A percentile compares a stretch with the other conserved stretches of the same genome.
phyloP scores from a whole-genome alignment of 2,797 vertebrate genomes.

The Channallabes apus region DNA sequence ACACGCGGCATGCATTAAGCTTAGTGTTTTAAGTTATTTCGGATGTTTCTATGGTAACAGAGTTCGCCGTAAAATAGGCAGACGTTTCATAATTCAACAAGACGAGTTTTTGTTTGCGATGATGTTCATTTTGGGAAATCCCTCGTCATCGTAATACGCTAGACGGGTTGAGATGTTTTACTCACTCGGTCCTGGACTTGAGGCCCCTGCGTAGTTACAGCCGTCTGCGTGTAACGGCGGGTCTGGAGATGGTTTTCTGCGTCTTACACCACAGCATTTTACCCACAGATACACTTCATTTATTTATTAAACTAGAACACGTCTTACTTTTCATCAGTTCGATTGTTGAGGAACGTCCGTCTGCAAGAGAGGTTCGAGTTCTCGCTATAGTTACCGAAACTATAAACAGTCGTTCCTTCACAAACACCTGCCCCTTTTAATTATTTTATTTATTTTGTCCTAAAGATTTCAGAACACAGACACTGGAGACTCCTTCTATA shows the following conservation, averaged over 20 bases:
- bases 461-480: background rate
- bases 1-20: background rate
- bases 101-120: background rate
- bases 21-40: background rate
- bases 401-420: no score
- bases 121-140: background rate
- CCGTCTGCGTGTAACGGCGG: background rate
- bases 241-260: background rate
- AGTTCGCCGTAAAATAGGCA: background rate
- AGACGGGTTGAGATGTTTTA: background rate
- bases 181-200: background rate
- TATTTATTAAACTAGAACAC: background rate
- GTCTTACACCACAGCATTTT: background rate
- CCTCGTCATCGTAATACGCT: background rate
- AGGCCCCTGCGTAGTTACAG: no score
- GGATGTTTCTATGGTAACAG: background rate
- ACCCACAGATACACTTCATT: background rate
- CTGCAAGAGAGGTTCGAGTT: background rate
- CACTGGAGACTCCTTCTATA: background rate
- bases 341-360: background rate
- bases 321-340: background rate
- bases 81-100: background rate
- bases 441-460: no score
- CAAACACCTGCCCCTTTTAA: no score
- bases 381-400: no score